A percentile compares a stretch with the other conserved stretches of the same genome.
Conservation (phyloP, 2,888 invertebrate genomes). For the Malthinus seriepunctatus region DNA sequence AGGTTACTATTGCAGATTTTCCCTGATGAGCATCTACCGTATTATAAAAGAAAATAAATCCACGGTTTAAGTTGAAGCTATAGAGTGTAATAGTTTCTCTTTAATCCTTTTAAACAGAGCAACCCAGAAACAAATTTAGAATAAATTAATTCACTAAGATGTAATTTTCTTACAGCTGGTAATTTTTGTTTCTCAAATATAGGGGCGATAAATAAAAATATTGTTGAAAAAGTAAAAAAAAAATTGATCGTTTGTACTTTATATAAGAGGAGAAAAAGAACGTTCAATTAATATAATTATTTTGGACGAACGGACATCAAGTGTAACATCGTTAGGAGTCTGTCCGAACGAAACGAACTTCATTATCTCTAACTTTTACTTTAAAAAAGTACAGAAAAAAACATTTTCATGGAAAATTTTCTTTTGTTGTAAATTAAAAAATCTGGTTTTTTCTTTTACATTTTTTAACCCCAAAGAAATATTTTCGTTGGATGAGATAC, state of each 20-base stretch:
- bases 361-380: constrained; percentile 28
- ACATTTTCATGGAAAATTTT: constrained; percentile 4
- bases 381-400: constrained; percentile 20
- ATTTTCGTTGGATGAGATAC: too few species aligned
- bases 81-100: not conserved
- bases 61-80: not conserved
- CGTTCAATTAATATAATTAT: constrained; percentile 27
- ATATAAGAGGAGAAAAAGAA: constrained; percentile 2
- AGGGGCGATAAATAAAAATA: not conserved
- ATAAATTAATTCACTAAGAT: too few species aligned
- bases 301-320: constrained; percentile 28
- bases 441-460: too few species aligned
- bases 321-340: constrained; percentile 28
- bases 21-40: too few species aligned
- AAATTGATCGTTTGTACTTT: not conserved
- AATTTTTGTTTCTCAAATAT: not conserved
- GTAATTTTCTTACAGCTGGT: not conserved
- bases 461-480: too few species aligned
- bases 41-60: not conserved
- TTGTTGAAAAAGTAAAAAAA: not conserved
- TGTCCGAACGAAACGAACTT: constrained; percentile 26
- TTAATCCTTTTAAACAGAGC: not conserved
- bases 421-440: too few species aligned
- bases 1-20: too few species aligned
- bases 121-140: too few species aligned